These are phyloP conservation scores for Spatulosminthurus flaviceps DNA, from an alignment of 2,888 invertebrate species.

Conservation along the genomic window DNA sequence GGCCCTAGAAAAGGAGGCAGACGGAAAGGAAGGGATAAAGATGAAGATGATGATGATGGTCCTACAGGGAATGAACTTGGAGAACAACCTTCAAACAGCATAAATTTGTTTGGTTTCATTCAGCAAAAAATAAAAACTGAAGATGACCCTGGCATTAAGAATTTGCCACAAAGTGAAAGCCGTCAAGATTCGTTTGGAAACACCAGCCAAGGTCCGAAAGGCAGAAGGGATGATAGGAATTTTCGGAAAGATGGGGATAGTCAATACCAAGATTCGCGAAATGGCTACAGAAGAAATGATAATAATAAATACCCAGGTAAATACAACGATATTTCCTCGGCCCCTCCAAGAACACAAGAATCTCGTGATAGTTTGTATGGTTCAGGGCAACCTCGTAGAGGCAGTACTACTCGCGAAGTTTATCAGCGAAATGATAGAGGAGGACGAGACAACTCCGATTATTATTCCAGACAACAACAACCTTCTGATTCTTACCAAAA, in stretches of 20 bases:
- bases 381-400: background rate
- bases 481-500: background rate
- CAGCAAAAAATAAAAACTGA: slow-evolving; percentile 56
- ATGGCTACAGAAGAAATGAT: slow-evolving; percentile 29
- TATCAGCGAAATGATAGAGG: background rate
- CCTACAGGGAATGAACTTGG: slow-evolving; percentile 57
- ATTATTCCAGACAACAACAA: slow-evolving; percentile 24
- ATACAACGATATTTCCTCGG: background rate
- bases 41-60: slow-evolving; percentile 59
- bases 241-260: background rate
- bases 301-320: background rate
- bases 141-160: slow-evolving; percentile 26
- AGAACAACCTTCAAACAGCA: slow-evolving; percentile 57
- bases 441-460: slow-evolving; percentile 16
- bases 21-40: slow-evolving; percentile 40
- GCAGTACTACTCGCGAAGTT: background rate
- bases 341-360: background rate
- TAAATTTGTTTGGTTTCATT: slow-evolving; percentile 61
- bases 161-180: slow-evolving; percentile 9
- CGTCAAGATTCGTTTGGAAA: background rate
- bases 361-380: slow-evolving; percentile 5
- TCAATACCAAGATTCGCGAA: slow-evolving; percentile 34
- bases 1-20: slow-evolving; percentile 14
- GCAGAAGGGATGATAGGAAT: background rate
- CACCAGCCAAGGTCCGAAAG: background rate